Base-by-base conservation (phyloP, 2,113 vertebrate genomes). In the Passer domesticus region DNA sequence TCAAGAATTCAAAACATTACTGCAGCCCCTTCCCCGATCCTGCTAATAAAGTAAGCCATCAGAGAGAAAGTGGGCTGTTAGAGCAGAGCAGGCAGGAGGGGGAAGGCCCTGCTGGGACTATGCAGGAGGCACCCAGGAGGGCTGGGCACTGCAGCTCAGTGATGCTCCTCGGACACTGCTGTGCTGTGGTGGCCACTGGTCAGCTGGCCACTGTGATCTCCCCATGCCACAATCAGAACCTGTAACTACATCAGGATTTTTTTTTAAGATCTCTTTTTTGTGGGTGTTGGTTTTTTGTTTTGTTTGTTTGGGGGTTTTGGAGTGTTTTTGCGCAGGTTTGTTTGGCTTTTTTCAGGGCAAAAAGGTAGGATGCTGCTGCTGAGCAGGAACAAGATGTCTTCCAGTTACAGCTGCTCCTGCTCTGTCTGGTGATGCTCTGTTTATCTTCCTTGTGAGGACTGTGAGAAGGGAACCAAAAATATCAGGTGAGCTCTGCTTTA, bases 81-180 rank as follows among this genome's bases (percentile, higher is more conserved):
- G 27, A 47, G 13, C 31, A 73, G 35, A 41, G 23, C 37, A n/a
- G 74, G n/a, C 13, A 22, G 50, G 46, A 22, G 31, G 16, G 39
- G 46, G 25, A 53, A 41, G 28, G 41, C 35, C 30, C 16, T 50
- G 5, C 15, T 0, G 3, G 28, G 79, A 8, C 43, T 19, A 5
- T 53, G 41, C 49, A 68, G 37, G 30, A n/a, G 41, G 27, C 49
- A 79, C 5, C 15, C 1, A 9, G 44, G 25, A 46, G 66, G 23
- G 4, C 18, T 72, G 66, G 58, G 35, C n/a, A 10, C 37, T 21
- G 31, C 15, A 31, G 66, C 60, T 31, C 24, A 10, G 28, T 10
- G 7, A 8, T 70, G 46, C 11, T 50, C 33, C 69, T 63, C 0
- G 0, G 50, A 60, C 60, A 41, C 62, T 33, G 0, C 13, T 4